Evolutionary conservation across 2,797 vertebrate genomes (phyloP), one percentile per base, ranked within the genome.

Genomic region (Epinephelus malabaricus): DNA sequence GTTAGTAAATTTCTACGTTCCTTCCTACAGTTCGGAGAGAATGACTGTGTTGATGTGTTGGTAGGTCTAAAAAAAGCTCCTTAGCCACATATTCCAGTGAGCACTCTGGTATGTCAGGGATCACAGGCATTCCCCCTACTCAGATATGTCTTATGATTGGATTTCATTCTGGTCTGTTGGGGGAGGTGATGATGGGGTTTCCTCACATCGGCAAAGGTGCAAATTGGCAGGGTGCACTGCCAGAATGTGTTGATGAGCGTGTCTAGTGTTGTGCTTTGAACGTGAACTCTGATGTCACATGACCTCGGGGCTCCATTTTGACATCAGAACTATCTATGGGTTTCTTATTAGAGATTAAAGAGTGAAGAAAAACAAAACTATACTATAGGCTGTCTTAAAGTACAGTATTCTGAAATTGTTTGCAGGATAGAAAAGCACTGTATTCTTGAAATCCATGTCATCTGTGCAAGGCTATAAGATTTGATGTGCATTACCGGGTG

Each of bases 41-140:
- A 27, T 30, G 17, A 63, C 18, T 55, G 47, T 40, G 54, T n/a
- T 56, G 17, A 58, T 6, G 10, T 40, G 46, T 49, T 43, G 34
- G 51, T 27, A 6, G 34, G 21, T 66, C 62, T 79, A 73, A 58
- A 64, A 75, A 58, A 66, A 67, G 27, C 40, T 53, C 19, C 23
- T 23, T 51, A 40, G 45, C 34, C 58, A 46, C 21, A 40, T 71
- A 25, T 10, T 43, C 12, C 5, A 25, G n/a, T 43, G 13, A 51
- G 53, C 17, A 46, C 27, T 55, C 25, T 61, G n/a, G 43, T 21
- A 1, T n/a, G 23, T 38, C 9, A 75, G 30, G 14, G 49, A 66
- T 53, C 34, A 34, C 21, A 68, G 38, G 17, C 13, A 15, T 45
- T 40, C 14, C 50, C 19, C 2, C 10, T 56, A 27, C 4, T 34